These are phyloP conservation scores for Neosilurus mollespiculum DNA, from an alignment of 2,797 vertebrate genomes.

Conservation along the genomic window DNA sequence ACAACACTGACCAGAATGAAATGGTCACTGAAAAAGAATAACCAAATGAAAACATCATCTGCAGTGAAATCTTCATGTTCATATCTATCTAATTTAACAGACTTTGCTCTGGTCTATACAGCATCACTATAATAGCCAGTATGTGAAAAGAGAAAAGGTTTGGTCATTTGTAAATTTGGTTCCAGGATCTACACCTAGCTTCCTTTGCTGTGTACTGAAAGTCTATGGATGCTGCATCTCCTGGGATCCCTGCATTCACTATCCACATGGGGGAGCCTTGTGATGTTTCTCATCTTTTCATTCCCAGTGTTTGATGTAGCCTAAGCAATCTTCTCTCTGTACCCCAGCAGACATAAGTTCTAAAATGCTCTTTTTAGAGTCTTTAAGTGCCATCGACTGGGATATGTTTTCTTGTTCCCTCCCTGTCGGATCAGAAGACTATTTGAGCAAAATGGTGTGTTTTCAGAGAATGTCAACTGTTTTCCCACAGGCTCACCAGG, in stretches of 20 bases:
- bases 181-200: background rate
- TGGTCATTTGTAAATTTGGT: background rate
- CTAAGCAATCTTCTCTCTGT: background rate
- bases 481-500: background rate
- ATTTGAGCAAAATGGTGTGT: constrained; percentile 54
- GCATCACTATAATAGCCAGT: background rate
- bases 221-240: background rate
- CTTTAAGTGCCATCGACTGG: background rate
- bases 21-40: background rate
- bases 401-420: background rate
- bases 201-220: background rate
- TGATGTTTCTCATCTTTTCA: background rate
- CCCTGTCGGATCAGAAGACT: constrained; percentile 30
- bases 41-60: background rate
- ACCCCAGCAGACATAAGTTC: constrained; percentile 6
- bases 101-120: background rate
- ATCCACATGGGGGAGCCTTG: background rate
- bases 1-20: background rate
- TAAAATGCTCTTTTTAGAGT: background rate
- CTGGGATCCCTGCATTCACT: background rate
- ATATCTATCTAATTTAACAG: background rate
- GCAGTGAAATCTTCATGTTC: background rate
- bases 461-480: constrained; percentile 41
- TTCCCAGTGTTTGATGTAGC: background rate
- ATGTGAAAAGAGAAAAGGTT: background rate